Evolutionary conservation across 2,113 vertebrate species (phyloP).

Genomic region (Brachyistius frenatus): DNA sequence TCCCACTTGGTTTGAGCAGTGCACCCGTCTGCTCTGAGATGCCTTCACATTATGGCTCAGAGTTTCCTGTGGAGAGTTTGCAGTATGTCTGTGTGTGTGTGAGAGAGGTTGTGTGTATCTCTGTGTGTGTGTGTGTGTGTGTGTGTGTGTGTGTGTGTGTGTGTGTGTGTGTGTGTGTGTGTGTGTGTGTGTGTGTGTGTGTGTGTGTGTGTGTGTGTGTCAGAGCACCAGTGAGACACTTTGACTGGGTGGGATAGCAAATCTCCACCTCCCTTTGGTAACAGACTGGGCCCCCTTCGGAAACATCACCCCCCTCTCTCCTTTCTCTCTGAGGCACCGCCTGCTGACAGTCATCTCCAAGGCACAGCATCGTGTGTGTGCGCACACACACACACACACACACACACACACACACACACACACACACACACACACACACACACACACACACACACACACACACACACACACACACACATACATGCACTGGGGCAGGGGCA

Average conservation of each 20-base stretch:
- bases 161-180: slow-evolving; percentile 30
- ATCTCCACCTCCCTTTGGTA: slow-evolving; percentile 88
- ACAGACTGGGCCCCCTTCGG: slow-evolving; percentile 82
- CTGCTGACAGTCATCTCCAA: slow-evolving; percentile 76
- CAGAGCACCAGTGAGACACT: slow-evolving; percentile 76
- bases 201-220: slow-evolving; percentile 58
- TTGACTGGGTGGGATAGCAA: slow-evolving; percentile 87
- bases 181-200: slow-evolving; percentile 23
- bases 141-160: slow-evolving; percentile 33
- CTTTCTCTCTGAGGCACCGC: slow-evolving; percentile 75
- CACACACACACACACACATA: slow-evolving; percentile 15
- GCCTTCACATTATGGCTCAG: slow-evolving; percentile 84
- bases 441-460: slow-evolving; percentile 13
- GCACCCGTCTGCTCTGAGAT: slow-evolving; percentile 84
- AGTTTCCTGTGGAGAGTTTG: slow-evolving; percentile 84
- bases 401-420: slow-evolving; percentile 19
- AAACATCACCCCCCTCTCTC: slow-evolving; percentile 81
- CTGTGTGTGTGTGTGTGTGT: slow-evolving; percentile 2
- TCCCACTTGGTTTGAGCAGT: slow-evolving; percentile 85
- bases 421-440: slow-evolving; percentile 20
- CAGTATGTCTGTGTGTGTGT: slow-evolving; percentile 61
- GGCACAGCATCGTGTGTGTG: no score
- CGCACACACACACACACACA: slow-evolving; percentile 5
- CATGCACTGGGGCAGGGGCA: slow-evolving; percentile 33
- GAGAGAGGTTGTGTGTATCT: slow-evolving; percentile 1